Evolutionary conservation across 2,888 invertebrate genomes (phyloP).

Genomic region (Odontomyia ornata): DNA sequence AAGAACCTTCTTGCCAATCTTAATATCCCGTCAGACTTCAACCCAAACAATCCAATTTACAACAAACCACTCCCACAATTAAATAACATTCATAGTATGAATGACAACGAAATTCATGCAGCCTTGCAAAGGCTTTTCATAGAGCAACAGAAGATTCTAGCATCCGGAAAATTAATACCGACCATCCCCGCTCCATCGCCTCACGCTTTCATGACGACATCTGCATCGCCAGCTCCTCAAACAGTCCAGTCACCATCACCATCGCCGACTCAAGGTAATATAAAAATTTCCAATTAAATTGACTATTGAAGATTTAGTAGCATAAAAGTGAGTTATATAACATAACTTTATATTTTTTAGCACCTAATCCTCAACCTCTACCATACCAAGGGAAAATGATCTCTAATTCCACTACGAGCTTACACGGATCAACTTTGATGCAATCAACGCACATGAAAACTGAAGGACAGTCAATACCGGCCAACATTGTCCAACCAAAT

Average conservation of each 20-base stretch:
- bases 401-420: constrained; percentile 43
- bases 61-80: constrained; percentile 62
- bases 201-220: constrained; percentile 46
- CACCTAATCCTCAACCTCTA: not conserved
- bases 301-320: not conserved
- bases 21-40: constrained; percentile 61
- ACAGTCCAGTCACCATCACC: constrained; percentile 43
- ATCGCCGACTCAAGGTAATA: constrained; percentile 48
- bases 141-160: constrained; percentile 76
- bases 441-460: constrained; percentile 48
- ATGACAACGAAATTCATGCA: constrained; percentile 67
- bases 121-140: constrained; percentile 70
- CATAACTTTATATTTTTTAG: not conserved
- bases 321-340: not conserved
- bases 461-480: constrained; percentile 55
- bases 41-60: constrained; percentile 60
- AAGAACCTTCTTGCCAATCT: constrained; percentile 60
- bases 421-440: constrained; percentile 34
- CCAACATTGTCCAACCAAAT: constrained; percentile 63
- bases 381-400: constrained; percentile 16
- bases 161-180: constrained; percentile 75
- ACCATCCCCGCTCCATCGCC: too few species aligned
- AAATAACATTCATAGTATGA: constrained; percentile 62
- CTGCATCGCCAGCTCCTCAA: constrained; percentile 52
- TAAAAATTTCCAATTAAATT: constrained; percentile 15